A percentile compares a stretch with the other conserved stretches of the same genome.
Evolutionary conservation across 2,797 vertebrate species (phyloP).

Genomic region (Peromyscus attwateri): DNA sequence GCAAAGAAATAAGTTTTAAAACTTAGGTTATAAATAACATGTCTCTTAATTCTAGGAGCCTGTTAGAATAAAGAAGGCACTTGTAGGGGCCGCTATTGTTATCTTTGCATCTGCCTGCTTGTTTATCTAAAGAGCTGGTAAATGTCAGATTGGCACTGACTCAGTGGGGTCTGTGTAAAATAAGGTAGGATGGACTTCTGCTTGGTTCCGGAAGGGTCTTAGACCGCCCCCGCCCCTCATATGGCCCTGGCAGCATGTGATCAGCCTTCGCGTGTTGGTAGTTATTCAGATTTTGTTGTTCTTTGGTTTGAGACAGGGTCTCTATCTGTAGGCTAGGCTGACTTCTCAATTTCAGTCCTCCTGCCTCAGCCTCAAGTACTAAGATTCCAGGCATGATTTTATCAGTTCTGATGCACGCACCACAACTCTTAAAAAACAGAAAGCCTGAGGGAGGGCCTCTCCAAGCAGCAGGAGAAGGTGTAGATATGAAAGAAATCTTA

Average conservation of each 20-base stretch:
- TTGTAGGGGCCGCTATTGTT: background rate
- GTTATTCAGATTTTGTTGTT: background rate
- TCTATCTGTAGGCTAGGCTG: background rate
- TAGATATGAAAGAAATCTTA: background rate
- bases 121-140: background rate
- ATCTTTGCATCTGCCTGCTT: background rate
- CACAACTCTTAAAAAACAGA: background rate
- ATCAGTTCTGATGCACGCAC: background rate
- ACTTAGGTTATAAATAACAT: background rate
- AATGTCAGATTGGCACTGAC: background rate
- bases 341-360: background rate
- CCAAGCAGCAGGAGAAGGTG: background rate
- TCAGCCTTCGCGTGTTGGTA: background rate
- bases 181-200: background rate
- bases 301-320: background rate
- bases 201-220: background rate
- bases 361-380: background rate
- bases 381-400: background rate
- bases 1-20: constrained; percentile 4
- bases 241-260: background rate
- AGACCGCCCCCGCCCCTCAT: background rate
- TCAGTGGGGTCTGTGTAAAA: background rate
- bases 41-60: constrained; percentile 18
- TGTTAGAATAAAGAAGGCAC: background rate
- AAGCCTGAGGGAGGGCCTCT: background rate